A percentile compares a stretch with the other conserved stretches of the same genome.
phyloP scores from a whole-genome alignment of 2,888 invertebrate genomes.

The Netelia melanura region DNA sequence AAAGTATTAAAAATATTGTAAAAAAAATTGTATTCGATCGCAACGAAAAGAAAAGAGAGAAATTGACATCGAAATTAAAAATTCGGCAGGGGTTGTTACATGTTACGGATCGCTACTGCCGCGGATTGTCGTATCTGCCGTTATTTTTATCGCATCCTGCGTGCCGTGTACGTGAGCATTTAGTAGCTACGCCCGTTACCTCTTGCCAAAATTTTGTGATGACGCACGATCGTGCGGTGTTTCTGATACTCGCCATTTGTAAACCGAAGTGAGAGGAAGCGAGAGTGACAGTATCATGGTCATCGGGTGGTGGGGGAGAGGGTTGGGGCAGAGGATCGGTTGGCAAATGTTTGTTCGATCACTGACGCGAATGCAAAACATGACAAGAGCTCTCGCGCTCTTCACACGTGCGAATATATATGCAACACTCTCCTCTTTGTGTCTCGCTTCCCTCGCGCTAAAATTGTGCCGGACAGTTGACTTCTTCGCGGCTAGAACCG shows the following conservation, averaged over 20 bases:
- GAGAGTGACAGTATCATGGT: not conserved
- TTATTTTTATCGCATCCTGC: not conserved
- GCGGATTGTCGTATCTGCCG: not conserved
- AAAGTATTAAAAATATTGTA: no score
- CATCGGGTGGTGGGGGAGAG: not conserved
- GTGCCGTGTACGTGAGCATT: not conserved
- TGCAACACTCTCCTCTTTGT: constrained; percentile 11
- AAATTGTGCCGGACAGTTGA: not conserved
- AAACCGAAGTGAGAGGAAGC: constrained; percentile 5
- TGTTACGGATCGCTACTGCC: not conserved
- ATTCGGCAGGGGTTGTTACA: no score
- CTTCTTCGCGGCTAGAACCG: no score
- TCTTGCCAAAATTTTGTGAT: constrained; percentile 6
- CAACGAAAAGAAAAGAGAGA: no score
- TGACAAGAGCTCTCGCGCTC: constrained; percentile 23
- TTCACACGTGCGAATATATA: constrained; percentile 41
- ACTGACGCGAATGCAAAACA: constrained; percentile 55
- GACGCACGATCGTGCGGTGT: constrained; percentile 41
- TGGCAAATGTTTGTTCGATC: constrained; percentile 54
- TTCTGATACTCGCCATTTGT: constrained; percentile 49
- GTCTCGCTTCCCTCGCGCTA: not conserved
- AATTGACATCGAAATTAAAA: no score
- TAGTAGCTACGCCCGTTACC: not conserved
- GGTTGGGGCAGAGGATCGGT: not conserved
- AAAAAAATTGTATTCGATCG: no score